A percentile compares a stretch with the other conserved stretches of the same genome.
These are phyloP conservation scores for Trididemnum clinides DNA, from an alignment of 23 tunicate species.

Conservation along the genomic window DNA sequence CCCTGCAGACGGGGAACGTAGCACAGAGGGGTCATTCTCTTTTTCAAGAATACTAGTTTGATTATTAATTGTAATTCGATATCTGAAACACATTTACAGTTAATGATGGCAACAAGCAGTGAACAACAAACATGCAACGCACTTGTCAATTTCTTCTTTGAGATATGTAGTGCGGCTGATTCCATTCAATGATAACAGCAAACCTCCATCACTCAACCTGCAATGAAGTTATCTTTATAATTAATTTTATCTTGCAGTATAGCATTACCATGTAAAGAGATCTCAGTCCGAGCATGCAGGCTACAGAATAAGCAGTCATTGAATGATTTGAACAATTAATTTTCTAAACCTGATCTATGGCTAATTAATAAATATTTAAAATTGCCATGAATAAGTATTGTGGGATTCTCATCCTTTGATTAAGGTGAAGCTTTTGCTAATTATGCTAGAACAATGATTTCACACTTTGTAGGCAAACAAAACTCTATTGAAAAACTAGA, in stretches of 20 bases:
- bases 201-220: conserved; percentile 87
- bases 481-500: no score
- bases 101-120: background rate
- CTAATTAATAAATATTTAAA: no score
- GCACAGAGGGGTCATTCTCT: conserved; percentile 93
- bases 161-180: conserved; percentile 91
- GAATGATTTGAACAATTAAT: no score
- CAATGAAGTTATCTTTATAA: background rate
- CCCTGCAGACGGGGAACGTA: conserved; percentile 94
- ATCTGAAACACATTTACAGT: conserved; percentile 31
- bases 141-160: conserved; percentile 93
- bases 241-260: background rate
- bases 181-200: conserved; percentile 79
- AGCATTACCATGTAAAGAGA: no score
- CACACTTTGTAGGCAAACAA: no score
- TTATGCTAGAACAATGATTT: no score
- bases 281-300: no score
- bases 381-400: no score
- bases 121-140: background rate
- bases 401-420: no score
- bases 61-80: conserved; percentile 96
- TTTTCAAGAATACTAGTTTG: conserved; percentile 91
- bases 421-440: no score
- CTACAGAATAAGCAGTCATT: no score
- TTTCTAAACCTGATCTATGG: no score